Base-by-base conservation (phyloP, 2,888 invertebrate genomes). In the Leptarthrus brevirostris region DNA sequence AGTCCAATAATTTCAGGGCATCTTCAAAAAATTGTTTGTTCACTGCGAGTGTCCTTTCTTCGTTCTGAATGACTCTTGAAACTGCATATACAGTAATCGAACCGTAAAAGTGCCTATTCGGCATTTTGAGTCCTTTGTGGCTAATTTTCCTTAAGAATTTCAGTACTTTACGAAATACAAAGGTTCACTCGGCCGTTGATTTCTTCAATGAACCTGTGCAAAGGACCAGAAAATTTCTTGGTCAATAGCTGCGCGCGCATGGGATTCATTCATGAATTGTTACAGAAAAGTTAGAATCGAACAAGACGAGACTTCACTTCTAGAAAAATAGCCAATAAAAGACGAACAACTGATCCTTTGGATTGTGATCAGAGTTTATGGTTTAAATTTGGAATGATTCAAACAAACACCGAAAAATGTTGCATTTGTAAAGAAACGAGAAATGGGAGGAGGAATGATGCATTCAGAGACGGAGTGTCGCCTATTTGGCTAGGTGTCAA, bases 241-340 rank as follows among this genome's bases (percentile, higher is more conserved):
- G 54, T 54, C 58, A 66, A 58, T 72, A 24, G 56, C 49, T 16
- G 49, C 74, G 72, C 58, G 74, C 56, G 40, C 72, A 74, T 26
- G 3, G 4, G 16, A 72, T 75, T 75, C 74, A 75, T 75, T 75
- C 72, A 75, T 58, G 64, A 52, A 74, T 72, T 52, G 74, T 74
- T 30, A 34, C 22, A 53, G 69, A 30, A 72, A 69, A 49, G 30
- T 69, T 69, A 30, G 36, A 61, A 12, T 40, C 40, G 8, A 20
- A 5, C 36, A 61, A 34, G 24, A n/a, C n/a, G 40, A 26, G 26
- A n/a, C 12, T n/a, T 6, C 24, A 12, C 52, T 69, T 49, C 18
- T 16, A 52, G 49, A 40, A 34, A 24, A 69, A 69, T 49, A 14
- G 69, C 20, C 18, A 24, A 52, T 69, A 69, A 69, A 69, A 52